These are phyloP conservation scores for Passer montanus DNA, from an alignment of 2,113 vertebrate species.

Conservation along the genomic window DNA sequence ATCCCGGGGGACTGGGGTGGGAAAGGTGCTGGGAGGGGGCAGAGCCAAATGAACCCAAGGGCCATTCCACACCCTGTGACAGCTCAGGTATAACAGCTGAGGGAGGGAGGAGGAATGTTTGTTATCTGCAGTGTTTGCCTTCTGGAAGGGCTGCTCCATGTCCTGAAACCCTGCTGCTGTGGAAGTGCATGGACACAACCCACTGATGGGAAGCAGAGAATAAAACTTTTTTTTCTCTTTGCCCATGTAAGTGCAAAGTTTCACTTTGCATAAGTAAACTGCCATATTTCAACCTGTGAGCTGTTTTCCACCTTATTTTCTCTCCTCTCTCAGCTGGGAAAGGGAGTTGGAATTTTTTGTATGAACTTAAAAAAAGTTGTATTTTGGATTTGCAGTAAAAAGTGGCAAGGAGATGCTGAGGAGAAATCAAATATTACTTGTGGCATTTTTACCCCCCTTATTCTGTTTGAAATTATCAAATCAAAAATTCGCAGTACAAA, in stretches of 20 bases:
- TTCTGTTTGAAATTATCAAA: background rate
- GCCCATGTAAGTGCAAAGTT: background rate
- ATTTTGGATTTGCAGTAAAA: background rate
- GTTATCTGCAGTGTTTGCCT: background rate
- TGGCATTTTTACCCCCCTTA: background rate
- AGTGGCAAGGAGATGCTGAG: background rate
- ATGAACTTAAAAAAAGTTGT: accelerated
- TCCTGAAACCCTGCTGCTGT: background rate
- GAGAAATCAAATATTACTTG: background rate
- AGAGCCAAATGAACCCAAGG: background rate
- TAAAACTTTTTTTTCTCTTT: background rate
- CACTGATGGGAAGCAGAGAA: background rate
- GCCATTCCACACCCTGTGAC: accelerated
- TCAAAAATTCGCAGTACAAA: background rate
- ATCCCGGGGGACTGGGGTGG: background rate
- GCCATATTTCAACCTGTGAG: background rate
- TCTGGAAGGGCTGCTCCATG: background rate
- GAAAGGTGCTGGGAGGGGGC: background rate
- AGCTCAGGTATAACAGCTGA: background rate
- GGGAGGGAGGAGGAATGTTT: background rate
- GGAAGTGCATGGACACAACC: background rate
- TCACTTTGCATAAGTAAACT: background rate
- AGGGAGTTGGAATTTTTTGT: background rate
- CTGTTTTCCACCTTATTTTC: background rate
- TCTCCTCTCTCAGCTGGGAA: background rate